Evolutionary conservation across 2,888 invertebrate species (phyloP).

Genomic region (Helleia helle): DNA sequence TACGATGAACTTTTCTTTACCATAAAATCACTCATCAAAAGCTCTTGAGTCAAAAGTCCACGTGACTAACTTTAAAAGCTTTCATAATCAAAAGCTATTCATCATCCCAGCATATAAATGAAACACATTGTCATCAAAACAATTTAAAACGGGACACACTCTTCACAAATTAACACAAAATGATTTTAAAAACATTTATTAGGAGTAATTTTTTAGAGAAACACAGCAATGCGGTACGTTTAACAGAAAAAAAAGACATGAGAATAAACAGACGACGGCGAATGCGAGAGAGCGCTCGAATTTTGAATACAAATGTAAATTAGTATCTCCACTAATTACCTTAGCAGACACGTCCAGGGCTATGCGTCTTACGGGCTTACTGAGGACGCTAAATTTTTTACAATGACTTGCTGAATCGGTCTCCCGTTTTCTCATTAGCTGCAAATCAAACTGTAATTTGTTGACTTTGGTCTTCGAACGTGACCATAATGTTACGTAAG

Average conservation of each 20-base stretch:
- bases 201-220: slow-evolving; percentile 67
- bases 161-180: slow-evolving; percentile 1
- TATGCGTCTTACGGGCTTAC: slow-evolving; percentile 71
- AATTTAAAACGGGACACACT: neutral
- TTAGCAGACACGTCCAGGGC: slow-evolving; percentile 63
- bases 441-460: slow-evolving; percentile 45
- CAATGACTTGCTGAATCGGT: slow-evolving; percentile 48
- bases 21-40: too few relatives aligned
- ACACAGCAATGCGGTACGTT: slow-evolving; percentile 71
- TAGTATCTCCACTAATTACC: slow-evolving; percentile 74
- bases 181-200: slow-evolving; percentile 48
- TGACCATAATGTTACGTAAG: slow-evolving; percentile 16
- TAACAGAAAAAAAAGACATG: slow-evolving; percentile 59
- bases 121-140: too few relatives aligned
- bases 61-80: too few relatives aligned
- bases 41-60: too few relatives aligned
- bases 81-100: too few relatives aligned
- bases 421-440: slow-evolving; percentile 55
- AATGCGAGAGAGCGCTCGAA: slow-evolving; percentile 70
- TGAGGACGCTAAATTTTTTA: slow-evolving; percentile 57
- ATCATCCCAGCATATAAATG: too few relatives aligned
- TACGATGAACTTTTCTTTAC: too few relatives aligned
- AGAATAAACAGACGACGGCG: slow-evolving; percentile 71
- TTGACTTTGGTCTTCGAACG: slow-evolving; percentile 21
- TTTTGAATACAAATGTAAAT: slow-evolving; percentile 76